phyloP scores from a whole-genome alignment of 1,140 invertebrate genomes.

The Halotydeus destructor region DNA sequence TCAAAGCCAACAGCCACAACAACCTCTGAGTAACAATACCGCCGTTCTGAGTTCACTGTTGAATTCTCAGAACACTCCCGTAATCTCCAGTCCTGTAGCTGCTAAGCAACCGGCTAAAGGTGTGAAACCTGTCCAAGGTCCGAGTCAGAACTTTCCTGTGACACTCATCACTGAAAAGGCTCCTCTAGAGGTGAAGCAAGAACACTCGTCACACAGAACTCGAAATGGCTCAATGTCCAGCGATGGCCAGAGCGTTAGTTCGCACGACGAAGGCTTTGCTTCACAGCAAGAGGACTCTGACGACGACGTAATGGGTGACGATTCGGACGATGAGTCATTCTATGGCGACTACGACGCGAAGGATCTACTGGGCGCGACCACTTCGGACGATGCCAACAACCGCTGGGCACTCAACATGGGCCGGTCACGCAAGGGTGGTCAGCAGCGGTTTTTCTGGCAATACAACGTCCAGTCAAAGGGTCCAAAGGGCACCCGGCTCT shows the following conservation, averaged over 20 bases:
- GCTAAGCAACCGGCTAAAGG: background rate
- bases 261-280: constrained; percentile 56
- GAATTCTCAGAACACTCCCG: background rate
- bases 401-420: constrained; percentile 16
- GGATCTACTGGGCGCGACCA: constrained; percentile 12
- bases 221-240: constrained; percentile 12
- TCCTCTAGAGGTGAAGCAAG: background rate
- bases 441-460: constrained; percentile 87
- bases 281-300: constrained; percentile 38
- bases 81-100: background rate
- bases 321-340: constrained; percentile 13
- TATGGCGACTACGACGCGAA: constrained; percentile 12
- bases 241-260: constrained; percentile 27
- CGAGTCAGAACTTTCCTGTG: background rate
- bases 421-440: constrained; percentile 30
- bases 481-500: constrained; percentile 47
- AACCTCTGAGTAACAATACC: background rate
- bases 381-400: constrained; percentile 13
- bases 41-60: background rate
- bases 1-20: background rate
- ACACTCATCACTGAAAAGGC: background rate
- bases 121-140: background rate
- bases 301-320: constrained; percentile 17
- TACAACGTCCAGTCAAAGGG: constrained; percentile 97
- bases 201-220: background rate